These are phyloP conservation scores for Pseudomyrmex dendroicus DNA, from an alignment of 1,140 invertebrate species.

Conservation along the genomic window DNA sequence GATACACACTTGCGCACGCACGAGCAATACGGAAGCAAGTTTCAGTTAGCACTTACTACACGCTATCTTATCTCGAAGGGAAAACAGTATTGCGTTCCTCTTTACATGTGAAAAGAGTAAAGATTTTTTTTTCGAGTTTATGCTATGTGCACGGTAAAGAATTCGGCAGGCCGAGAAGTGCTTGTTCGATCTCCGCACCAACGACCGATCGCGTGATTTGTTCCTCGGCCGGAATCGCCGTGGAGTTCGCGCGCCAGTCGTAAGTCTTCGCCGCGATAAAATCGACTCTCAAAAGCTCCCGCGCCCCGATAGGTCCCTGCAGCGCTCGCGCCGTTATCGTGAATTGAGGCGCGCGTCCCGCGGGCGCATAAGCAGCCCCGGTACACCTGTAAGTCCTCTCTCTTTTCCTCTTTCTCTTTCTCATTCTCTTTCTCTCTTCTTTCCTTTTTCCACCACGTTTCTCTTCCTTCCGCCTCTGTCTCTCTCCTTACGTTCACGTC, in stretches of 20 bases:
- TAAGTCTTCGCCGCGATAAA: slow-evolving; percentile 76
- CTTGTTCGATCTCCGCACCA: slow-evolving; percentile 31
- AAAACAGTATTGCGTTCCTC: slow-evolving; percentile 1
- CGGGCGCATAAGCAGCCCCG: slow-evolving; percentile 69
- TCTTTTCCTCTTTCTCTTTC: slow-evolving; percentile 54
- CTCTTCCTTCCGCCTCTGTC: slow-evolving; percentile 23
- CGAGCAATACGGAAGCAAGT: too few species aligned
- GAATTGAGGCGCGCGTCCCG: slow-evolving; percentile 77
- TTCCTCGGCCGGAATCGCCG: slow-evolving; percentile 50
- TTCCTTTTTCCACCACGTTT: slow-evolving; percentile 39
- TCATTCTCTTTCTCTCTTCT: slow-evolving; percentile 1
- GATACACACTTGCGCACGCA: too few species aligned
- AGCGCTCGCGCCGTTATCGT: slow-evolving; percentile 74
- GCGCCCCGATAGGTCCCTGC: slow-evolving; percentile 63
- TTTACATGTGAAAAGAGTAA: too few species aligned
- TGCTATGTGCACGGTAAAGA: background rate
- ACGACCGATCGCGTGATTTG: slow-evolving; percentile 69
- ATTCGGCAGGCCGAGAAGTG: slow-evolving; percentile 18
- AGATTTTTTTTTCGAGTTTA: background rate
- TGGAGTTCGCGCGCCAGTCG: slow-evolving; percentile 64
- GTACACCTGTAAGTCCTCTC: slow-evolving; percentile 81
- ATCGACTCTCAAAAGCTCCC: slow-evolving; percentile 78
- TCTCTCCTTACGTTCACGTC: slow-evolving; percentile 17
- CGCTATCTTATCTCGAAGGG: background rate
- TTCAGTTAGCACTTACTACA: too few species aligned